Evolutionary conservation across 2,888 invertebrate species (phyloP).

Genomic region (Caenorhabditis virilis): DNA sequence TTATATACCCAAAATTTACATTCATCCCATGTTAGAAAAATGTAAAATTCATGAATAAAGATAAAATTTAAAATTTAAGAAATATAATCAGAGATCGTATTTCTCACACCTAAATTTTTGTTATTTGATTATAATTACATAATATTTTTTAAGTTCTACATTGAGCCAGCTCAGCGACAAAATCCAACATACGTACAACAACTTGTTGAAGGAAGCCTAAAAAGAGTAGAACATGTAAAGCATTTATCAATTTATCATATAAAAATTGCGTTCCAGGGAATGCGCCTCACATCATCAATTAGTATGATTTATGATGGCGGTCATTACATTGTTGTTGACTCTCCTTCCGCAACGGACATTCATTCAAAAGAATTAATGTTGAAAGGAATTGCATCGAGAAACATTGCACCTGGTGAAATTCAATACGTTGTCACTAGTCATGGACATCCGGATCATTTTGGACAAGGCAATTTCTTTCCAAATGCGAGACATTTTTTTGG

Average conservation of each 20-base stretch:
- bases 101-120: too few relatives aligned
- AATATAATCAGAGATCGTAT: too few relatives aligned
- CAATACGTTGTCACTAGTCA: conserved; percentile 62
- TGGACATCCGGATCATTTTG: conserved; percentile 63
- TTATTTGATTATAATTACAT: too few relatives aligned
- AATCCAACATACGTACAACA: conserved; percentile 53
- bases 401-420: conserved; percentile 54
- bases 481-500: conserved; percentile 65
- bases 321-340: conserved; percentile 61
- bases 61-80: too few relatives aligned
- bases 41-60: too few relatives aligned
- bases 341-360: conserved; percentile 61
- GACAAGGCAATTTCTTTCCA: conserved; percentile 62
- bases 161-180: conserved; percentile 46
- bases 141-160: conserved; percentile 51
- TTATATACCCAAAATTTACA: conserved; percentile 18
- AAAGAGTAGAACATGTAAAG: conserved; percentile 45
- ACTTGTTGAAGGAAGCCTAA: conserved; percentile 46
- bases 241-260: neutral
- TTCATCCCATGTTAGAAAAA: too few relatives aligned
- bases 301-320: conserved; percentile 60
- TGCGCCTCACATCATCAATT: conserved; percentile 52
- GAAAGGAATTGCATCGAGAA: conserved; percentile 43
- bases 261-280: conserved; percentile 34
- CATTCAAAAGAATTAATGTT: conserved; percentile 58